phyloP scores from a whole-genome alignment of 2,113 vertebrate genomes.

The Falcunculus frontatus region DNA sequence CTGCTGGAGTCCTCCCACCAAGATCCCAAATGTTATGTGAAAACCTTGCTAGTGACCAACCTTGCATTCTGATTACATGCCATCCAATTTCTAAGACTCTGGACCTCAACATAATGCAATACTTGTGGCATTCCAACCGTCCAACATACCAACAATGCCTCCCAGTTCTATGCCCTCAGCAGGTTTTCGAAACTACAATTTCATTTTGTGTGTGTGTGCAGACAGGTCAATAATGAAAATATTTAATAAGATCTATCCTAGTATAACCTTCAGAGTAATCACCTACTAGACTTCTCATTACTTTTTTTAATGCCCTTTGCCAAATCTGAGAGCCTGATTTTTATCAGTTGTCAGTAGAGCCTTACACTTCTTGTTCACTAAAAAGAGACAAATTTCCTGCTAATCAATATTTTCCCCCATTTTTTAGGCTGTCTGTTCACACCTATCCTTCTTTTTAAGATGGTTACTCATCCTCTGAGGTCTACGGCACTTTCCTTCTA shows the following conservation, averaged over 20 bases:
- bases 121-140: not conserved
- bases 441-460: slow-evolving; percentile 5
- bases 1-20: not conserved
- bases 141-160: not conserved
- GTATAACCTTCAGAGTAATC: slow-evolving; percentile 29
- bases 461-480: slow-evolving; percentile 19
- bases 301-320: not conserved
- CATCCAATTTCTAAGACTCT: not conserved
- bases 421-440: slow-evolving; percentile 9
- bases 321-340: slow-evolving; percentile 3
- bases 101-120: not conserved
- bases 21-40: not conserved
- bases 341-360: not conserved
- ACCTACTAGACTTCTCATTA: not conserved
- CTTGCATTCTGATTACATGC: not conserved
- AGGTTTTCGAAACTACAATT: not conserved
- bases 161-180: not conserved
- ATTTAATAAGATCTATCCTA: slow-evolving; percentile 17
- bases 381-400: not conserved
- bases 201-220: not conserved
- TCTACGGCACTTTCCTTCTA: not conserved
- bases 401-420: not conserved
- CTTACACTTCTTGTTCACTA: not conserved
- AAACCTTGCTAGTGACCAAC: not conserved
- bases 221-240: slow-evolving; percentile 38